Percentiles rank a stretch among this genome's conserved stretches.
Conservation (phyloP, 2,797 vertebrate species). For the Echiichthys vipera region DNA sequence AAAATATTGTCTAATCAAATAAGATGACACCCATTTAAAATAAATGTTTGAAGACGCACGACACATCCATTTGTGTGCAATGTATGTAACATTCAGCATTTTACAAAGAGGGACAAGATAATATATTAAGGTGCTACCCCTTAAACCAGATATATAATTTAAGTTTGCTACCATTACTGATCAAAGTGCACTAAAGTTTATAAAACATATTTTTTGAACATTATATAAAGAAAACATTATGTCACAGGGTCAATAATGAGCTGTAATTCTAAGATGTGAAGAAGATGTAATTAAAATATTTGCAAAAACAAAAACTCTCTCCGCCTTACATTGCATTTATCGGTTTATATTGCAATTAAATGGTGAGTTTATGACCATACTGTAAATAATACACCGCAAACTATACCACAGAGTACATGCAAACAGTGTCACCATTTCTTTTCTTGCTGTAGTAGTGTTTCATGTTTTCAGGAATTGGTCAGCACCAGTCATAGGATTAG, state of each 20-base stretch:
- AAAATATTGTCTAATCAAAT: neutral
- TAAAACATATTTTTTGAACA: neutral
- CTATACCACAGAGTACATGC: neutral
- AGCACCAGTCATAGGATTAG: neutral
- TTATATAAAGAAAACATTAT: neutral
- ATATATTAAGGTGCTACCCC: neutral
- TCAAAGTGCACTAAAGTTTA: neutral
- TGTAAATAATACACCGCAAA: neutral
- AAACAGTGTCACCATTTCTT: neutral
- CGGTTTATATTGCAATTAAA: neutral
- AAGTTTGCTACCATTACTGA: neutral
- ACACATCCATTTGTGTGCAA: neutral
- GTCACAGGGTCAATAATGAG: neutral
- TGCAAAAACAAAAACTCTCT: neutral
- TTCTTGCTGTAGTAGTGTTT: neutral
- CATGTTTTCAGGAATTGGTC: neutral
- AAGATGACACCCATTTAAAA: conserved; percentile 23
- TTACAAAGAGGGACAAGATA: neutral
- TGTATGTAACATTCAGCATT: conserved; percentile 4
- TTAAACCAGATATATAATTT: neutral
- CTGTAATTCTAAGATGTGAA: neutral
- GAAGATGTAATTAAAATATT: neutral
- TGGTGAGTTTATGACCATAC: neutral
- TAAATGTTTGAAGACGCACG: conserved; percentile 33
- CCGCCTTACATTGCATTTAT: neutral